Conservation (phyloP, 2,797 vertebrate species). For the Linurgus olivaceus region DNA sequence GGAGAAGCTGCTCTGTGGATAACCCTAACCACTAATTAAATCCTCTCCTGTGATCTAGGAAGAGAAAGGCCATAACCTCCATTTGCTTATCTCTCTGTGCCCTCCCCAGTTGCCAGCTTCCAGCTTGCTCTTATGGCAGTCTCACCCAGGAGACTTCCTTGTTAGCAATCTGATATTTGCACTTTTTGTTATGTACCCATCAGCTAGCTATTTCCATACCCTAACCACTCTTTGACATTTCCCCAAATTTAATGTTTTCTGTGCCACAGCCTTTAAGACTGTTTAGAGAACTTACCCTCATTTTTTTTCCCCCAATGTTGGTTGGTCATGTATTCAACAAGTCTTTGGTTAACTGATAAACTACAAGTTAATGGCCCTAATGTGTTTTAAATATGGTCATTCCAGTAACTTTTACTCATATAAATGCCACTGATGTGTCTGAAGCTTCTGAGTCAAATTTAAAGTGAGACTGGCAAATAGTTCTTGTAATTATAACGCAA, state of each 20-base stretch:
- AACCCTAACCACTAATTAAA: not conserved
- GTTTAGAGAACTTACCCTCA: not conserved
- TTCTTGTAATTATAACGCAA: not conserved
- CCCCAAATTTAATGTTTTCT: not conserved
- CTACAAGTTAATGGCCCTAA: not conserved
- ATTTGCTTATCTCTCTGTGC: not conserved
- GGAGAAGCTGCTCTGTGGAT: not conserved
- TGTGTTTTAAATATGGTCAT: not conserved
- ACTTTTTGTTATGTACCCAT: not conserved
- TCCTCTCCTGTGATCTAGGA: not conserved
- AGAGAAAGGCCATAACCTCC: not conserved
- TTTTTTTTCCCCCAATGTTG: not conserved
- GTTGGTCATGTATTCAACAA: rapidly evolving
- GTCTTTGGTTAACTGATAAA: not conserved
- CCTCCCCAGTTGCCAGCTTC: not conserved
- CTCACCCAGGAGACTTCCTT: not conserved
- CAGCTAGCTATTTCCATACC: not conserved
- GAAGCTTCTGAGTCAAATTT: not conserved
- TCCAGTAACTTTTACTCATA: not conserved
- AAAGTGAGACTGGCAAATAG: not conserved
- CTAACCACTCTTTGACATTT: not conserved
- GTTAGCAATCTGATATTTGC: not conserved
- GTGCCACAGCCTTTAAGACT: not conserved
- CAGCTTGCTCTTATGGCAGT: not conserved
- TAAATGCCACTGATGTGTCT: not conserved